A percentile compares a stretch with the other conserved stretches of the same genome.
phyloP scores from a whole-genome alignment of 2,113 vertebrate species.

The Tricholaema leucomelas region DNA sequence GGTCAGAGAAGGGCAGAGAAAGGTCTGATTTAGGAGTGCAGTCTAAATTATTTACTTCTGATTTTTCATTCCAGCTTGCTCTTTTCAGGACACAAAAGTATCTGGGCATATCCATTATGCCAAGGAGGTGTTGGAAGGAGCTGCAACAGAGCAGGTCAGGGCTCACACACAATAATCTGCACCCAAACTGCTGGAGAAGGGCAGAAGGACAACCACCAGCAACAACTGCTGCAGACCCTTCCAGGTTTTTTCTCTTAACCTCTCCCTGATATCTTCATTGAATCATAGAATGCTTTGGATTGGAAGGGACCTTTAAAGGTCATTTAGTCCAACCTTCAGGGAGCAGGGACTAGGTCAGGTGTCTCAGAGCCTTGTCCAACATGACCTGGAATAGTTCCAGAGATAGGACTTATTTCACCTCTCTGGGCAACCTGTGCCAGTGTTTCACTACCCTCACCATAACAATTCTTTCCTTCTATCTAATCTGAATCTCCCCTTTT shows the following conservation, averaged over 20 bases:
- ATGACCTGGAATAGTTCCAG: no score
- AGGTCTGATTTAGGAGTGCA: not conserved
- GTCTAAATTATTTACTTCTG: not conserved
- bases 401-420: no score
- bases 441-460: no score
- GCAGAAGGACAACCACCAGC: accelerated
- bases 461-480: no score
- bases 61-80: not conserved
- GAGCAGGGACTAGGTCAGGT: not conserved
- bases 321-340: not conserved
- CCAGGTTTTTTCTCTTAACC: not conserved
- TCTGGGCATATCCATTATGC: not conserved
- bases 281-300: not conserved
- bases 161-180: not conserved
- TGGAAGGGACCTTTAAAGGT: not conserved
- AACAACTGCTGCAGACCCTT: not conserved
- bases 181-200: not conserved
- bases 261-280: not conserved
- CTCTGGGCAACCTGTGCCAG: no score
- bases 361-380: not conserved
- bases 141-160: not conserved
- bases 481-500: no score
- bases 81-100: accelerated
- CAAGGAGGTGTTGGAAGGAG: not conserved
- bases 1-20: not conserved